phyloP scores from a whole-genome alignment of 2,797 vertebrate species.

The Hoplostethus atlanticus region DNA sequence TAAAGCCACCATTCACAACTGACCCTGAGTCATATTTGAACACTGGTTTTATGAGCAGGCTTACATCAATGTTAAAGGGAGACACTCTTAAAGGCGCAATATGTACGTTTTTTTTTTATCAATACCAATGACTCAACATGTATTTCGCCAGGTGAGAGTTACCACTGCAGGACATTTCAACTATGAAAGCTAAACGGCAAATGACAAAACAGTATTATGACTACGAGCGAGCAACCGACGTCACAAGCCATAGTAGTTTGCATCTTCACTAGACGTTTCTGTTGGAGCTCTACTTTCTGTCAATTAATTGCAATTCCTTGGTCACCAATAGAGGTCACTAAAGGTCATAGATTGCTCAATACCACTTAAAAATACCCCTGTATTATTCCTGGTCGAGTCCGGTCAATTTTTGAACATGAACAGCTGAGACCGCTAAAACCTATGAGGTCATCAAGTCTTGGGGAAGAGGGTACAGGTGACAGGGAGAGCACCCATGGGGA shows the following conservation, averaged over 20 bases:
- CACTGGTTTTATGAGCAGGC: too few species aligned
- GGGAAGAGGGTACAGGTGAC: not conserved
- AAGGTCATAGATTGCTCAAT: not conserved
- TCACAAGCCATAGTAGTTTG: conserved; percentile 8
- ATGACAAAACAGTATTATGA: not conserved
- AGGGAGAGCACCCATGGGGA: not conserved
- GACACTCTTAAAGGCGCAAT: not conserved
- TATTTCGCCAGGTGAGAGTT: too few species aligned
- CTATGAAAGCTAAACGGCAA: too few species aligned
- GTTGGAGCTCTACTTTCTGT: too few species aligned
- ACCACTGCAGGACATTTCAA: too few species aligned
- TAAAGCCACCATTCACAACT: not conserved
- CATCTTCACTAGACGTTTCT: conserved; percentile 2
- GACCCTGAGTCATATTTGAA: too few species aligned
- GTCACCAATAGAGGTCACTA: too few species aligned
- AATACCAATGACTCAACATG: too few species aligned
- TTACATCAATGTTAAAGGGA: too few species aligned
- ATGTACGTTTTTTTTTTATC: not conserved
- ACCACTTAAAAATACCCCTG: conserved; percentile 2
- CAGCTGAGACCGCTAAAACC: not conserved
- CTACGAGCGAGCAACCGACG: too few species aligned
- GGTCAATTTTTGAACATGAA: not conserved
- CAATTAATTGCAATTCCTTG: too few species aligned
- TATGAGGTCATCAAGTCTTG: not conserved
- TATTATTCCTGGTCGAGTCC: not conserved